Percentiles rank a stretch among this genome's conserved stretches.
These are phyloP conservation scores for Blera fallax DNA, from an alignment of 2,888 invertebrate genomes.

Conservation along the genomic window DNA sequence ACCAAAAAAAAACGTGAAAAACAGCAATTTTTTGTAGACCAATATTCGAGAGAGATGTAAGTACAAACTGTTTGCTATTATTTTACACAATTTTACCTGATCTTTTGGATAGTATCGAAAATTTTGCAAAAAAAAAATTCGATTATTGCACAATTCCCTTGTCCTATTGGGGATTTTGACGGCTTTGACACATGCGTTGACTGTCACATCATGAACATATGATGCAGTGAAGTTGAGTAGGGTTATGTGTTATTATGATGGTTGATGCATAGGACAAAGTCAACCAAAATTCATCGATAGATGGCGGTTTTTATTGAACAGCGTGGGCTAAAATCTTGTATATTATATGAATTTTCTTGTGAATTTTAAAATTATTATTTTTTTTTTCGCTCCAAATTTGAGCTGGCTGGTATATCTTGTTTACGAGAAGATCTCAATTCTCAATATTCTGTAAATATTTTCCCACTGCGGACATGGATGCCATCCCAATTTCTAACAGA, in stretches of 20 bases:
- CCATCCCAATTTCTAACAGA: no score
- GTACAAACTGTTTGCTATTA: neutral
- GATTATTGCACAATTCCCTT: slow-evolving; percentile 64
- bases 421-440: no score
- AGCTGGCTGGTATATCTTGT: no score
- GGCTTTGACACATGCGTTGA: slow-evolving; percentile 37
- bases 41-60: neutral
- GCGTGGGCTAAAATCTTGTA: no score
- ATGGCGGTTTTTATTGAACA: neutral
- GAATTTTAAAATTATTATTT: no score
- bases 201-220: slow-evolving; percentile 7
- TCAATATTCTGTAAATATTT: no score
- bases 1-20: neutral
- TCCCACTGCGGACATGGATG: no score
- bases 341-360: no score
- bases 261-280: neutral
- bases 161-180: slow-evolving; percentile 29
- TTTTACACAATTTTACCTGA: slow-evolving; percentile 20
- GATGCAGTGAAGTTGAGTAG: slow-evolving; percentile 17
- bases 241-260: neutral
- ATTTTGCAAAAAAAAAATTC: slow-evolving; percentile 13
- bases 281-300: neutral
- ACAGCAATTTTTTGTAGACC: neutral
- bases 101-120: neutral
- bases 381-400: no score